Conservation (phyloP, 2,888 invertebrate species). For the Synanthedon andrenaeformis region DNA sequence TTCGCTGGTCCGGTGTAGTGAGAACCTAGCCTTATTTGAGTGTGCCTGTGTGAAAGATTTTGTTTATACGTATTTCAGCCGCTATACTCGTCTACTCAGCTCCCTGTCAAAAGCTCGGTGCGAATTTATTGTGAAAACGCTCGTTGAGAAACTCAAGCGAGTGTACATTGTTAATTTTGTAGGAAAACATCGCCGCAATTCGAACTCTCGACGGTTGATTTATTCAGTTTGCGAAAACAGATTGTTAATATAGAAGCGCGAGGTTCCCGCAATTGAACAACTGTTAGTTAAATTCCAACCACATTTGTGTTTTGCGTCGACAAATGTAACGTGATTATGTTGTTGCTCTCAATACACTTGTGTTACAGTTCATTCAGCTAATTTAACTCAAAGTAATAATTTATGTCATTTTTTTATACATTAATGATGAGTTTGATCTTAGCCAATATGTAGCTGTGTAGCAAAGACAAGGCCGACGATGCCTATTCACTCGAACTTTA, state of each 20-base stretch:
- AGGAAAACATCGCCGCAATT: constrained; percentile 8
- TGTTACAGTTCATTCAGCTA: neutral
- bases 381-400: too few relatives aligned
- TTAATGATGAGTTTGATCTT: too few relatives aligned
- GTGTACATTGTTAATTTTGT: constrained; percentile 7
- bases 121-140: neutral
- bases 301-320: neutral
- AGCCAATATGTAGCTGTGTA: too few relatives aligned
- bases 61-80: too few relatives aligned
- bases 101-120: neutral
- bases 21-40: too few relatives aligned
- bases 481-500: too few relatives aligned
- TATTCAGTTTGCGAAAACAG: constrained; percentile 8
- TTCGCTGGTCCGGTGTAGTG: too few relatives aligned
- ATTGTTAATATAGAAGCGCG: constrained; percentile 2
- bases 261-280: neutral
- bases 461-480: too few relatives aligned
- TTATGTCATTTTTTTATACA: too few relatives aligned
- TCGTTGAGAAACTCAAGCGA: neutral
- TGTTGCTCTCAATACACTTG: neutral
- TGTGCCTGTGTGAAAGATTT: too few relatives aligned
- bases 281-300: neutral
- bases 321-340: neutral
- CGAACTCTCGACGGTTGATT: constrained; percentile 8
- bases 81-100: too few relatives aligned